A percentile compares a stretch with the other conserved stretches of the same genome.
These are phyloP conservation scores for Daubentonia madagascariensis DNA, from an alignment of 2,113 vertebrate species.

Conservation along the genomic window DNA sequence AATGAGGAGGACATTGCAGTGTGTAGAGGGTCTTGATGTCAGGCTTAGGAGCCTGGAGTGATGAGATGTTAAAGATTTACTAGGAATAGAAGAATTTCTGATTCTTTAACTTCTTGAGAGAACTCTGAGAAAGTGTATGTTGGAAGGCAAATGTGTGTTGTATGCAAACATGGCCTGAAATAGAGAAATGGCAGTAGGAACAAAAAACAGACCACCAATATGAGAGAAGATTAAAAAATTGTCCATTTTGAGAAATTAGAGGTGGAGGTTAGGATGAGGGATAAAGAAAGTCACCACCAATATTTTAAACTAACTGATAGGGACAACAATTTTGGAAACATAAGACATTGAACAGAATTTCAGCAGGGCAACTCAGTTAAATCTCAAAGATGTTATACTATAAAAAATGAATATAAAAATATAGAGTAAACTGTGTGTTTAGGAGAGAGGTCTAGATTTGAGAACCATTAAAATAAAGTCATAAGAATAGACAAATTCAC, in stretches of 20 bases:
- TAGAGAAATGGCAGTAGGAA: neutral
- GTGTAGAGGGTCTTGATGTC: neutral
- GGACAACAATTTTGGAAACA: neutral
- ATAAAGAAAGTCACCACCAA: neutral
- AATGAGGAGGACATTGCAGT: neutral
- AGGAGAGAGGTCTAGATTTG: neutral
- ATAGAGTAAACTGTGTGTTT: neutral
- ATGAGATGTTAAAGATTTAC: neutral
- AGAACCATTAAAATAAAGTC: neutral
- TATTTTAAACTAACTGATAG: neutral
- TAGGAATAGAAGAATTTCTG: neutral
- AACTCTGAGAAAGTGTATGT: neutral
- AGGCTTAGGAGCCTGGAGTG: neutral
- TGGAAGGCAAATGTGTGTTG: neutral
- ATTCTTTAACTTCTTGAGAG: neutral
- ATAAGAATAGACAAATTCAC: slow-evolving; percentile 2
- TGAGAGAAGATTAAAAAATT: neutral
- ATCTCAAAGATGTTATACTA: neutral
- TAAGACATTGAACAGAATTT: neutral
- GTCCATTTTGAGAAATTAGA: neutral
- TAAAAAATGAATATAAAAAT: neutral
- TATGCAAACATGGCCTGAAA: neutral
- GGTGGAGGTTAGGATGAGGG: neutral
- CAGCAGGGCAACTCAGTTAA: neutral
- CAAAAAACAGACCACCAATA: neutral